These are phyloP conservation scores for Paragorgia papillata DNA, from an alignment of 92 coral and sea anemone genomes.

Conservation along the genomic window DNA sequence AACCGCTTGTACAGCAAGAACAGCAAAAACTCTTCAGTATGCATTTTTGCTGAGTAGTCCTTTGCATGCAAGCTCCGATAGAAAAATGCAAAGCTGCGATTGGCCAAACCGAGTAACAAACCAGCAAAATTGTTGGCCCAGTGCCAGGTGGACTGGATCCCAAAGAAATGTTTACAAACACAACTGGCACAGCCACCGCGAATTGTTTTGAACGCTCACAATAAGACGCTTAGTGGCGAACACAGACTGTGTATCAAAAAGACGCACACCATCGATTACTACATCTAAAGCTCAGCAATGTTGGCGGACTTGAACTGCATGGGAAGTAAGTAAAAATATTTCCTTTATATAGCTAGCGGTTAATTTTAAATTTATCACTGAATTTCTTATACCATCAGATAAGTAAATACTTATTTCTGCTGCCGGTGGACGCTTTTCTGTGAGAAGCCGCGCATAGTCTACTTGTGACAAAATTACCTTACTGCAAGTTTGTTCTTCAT, in stretches of 20 bases:
- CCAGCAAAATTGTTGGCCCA: background rate
- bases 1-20: too few species aligned
- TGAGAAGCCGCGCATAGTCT: too few species aligned
- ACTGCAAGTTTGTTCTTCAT: too few species aligned
- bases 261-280: background rate
- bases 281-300: background rate
- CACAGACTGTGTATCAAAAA: background rate
- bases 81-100: background rate
- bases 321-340: conserved; percentile 15
- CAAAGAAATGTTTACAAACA: conserved; percentile 4
- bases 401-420: background rate
- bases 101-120: background rate
- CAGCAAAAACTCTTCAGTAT: too few species aligned
- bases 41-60: too few species aligned
- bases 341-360: background rate
- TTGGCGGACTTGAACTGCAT: conserved; percentile 21
- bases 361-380: background rate
- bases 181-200: conserved; percentile 5
- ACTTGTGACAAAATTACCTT: too few species aligned
- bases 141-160: background rate
- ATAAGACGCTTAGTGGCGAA: background rate
- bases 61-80: too few species aligned
- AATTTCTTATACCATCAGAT: too few species aligned
- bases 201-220: conserved; percentile 14
- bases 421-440: too few species aligned